Conservation (phyloP, 2,797 vertebrate genomes). For the Spinus olivaceus region DNA sequence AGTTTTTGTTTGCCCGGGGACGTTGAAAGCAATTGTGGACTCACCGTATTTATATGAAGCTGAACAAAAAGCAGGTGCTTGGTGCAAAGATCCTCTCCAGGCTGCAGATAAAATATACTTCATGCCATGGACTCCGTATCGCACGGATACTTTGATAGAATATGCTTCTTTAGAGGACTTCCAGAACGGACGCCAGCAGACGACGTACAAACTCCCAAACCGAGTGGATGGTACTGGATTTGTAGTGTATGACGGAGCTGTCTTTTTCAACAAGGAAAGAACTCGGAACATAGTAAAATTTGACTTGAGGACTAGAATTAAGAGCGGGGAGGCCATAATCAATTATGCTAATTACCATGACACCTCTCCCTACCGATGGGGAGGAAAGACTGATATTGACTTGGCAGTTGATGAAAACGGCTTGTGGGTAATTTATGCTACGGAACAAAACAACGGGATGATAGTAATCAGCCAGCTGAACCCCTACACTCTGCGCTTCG, state of each 20-base stretch:
- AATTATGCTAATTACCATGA: constrained; percentile 99
- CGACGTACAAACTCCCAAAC: constrained; percentile 96
- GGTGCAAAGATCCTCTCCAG: constrained; percentile 99
- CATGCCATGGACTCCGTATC: constrained; percentile 99
- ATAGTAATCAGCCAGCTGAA: constrained; percentile 98
- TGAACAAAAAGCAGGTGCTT: constrained; percentile 98
- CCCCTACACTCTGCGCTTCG: constrained; percentile 96
- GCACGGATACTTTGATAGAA: constrained; percentile 97
- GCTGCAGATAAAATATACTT: constrained; percentile 99
- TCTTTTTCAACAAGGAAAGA: constrained; percentile 99
- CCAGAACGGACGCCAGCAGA: constrained; percentile 91
- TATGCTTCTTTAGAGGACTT: constrained; percentile 96
- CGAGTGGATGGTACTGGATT: constrained; percentile 98
- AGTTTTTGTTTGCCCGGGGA: constrained; percentile 99
- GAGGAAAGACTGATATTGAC: constrained; percentile 98
- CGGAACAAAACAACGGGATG: constrained; percentile 98
- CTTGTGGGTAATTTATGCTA: constrained; percentile 98
- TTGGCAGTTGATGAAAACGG: constrained; percentile 97
- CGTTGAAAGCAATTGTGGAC: constrained; percentile 97
- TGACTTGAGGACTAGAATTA: constrained; percentile 98
- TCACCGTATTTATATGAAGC: constrained; percentile 97
- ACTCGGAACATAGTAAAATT: constrained; percentile 99
- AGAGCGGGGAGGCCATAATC: constrained; percentile 98
- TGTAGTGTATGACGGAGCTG: constrained; percentile 96
- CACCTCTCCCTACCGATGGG: constrained; percentile 98